These are phyloP conservation scores for Sandelia bainsii DNA, from an alignment of 2,797 vertebrate species.

Conservation along the genomic window DNA sequence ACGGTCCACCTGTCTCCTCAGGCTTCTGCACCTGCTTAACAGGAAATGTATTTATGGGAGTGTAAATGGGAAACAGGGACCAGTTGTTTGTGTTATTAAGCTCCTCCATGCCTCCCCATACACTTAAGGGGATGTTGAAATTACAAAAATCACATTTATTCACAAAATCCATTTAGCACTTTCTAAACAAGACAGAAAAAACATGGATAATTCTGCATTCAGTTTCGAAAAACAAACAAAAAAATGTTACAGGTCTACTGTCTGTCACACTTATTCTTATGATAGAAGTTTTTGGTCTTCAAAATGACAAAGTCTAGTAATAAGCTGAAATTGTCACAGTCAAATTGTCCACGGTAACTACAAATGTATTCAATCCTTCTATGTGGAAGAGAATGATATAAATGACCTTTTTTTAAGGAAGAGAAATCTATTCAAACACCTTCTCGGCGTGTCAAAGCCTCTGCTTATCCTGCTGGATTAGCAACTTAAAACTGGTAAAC, in stretches of 20 bases:
- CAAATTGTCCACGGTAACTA: no score
- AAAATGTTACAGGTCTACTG: no score
- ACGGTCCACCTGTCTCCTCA: constrained; percentile 30
- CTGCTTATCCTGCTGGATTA: background rate
- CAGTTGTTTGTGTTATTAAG: constrained; percentile 36
- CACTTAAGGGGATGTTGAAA: constrained; percentile 1
- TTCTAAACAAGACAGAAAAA: background rate
- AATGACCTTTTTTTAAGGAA: background rate
- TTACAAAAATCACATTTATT: constrained; percentile 22
- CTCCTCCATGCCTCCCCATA: background rate
- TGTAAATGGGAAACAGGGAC: constrained; percentile 19
- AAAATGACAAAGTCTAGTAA: no score
- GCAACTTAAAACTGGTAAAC: constrained; percentile 15
- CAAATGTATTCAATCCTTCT: no score
- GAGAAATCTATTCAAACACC: constrained; percentile 9
- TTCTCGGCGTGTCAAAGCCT: background rate
- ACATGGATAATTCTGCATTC: no score
- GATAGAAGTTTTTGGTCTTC: no score
- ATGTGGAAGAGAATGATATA: background rate
- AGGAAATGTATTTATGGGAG: constrained; percentile 47
- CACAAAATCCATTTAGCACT: background rate
- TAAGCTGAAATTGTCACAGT: no score
- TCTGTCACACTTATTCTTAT: no score
- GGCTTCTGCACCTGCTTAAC: constrained; percentile 32
- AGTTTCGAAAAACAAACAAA: background rate